phyloP scores from a whole-genome alignment of 2,113 vertebrate genomes.

The Prionailurus viverrinus region DNA sequence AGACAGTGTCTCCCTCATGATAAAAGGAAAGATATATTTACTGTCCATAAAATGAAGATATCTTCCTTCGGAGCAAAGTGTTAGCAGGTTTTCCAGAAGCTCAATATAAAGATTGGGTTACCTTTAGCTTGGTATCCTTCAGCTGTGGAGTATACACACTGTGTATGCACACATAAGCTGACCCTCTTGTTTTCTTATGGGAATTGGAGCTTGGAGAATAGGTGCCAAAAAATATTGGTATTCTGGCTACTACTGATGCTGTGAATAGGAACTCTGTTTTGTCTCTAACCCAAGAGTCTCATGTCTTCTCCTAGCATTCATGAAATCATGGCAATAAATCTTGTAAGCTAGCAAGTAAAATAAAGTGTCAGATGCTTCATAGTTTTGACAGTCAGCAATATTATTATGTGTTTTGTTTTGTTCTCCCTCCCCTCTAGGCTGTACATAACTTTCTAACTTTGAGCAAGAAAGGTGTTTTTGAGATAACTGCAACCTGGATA shows the following conservation, averaged over 20 bases:
- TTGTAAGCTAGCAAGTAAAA: not conserved
- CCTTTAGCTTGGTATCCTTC: not conserved
- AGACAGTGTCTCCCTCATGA: not conserved
- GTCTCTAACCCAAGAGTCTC: not conserved
- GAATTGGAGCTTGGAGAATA: not conserved
- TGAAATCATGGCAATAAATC: not conserved
- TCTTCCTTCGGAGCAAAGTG: not conserved
- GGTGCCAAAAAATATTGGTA: not conserved
- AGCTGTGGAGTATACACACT: not conserved
- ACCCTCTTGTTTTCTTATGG: not conserved
- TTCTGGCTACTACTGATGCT: not conserved
- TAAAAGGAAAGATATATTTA: not conserved
- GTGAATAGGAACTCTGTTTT: not conserved
- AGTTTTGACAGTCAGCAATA: not conserved
- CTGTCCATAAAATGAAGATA: not conserved
- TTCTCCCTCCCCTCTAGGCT: not conserved
- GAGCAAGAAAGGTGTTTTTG: not conserved
- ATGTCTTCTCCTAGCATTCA: not conserved
- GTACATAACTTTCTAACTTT: not conserved
- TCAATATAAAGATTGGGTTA: not conserved
- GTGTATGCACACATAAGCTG: not conserved
- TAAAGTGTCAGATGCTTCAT: not conserved
- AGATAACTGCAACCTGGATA: not conserved
- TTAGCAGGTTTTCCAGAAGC: not conserved
- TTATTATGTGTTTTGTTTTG: not conserved